Percentiles rank a stretch among this genome's conserved stretches.
Evolutionary conservation across 2,888 invertebrate genomes (phyloP).

Genomic region (Atherix ibis): DNA sequence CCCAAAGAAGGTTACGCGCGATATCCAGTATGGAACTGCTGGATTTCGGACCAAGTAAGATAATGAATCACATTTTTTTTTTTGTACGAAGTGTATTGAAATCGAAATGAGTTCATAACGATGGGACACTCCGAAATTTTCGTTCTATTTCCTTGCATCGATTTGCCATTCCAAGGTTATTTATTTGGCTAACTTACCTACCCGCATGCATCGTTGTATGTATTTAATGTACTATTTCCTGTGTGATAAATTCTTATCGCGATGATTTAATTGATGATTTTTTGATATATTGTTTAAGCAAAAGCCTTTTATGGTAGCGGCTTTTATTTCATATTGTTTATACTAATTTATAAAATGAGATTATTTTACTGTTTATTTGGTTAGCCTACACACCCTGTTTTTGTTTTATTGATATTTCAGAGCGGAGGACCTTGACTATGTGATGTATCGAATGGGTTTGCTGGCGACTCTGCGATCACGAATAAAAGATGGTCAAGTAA

Average conservation of each 20-base stretch:
- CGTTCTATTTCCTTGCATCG: background rate
- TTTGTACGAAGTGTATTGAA: no score
- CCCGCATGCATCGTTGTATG: no score
- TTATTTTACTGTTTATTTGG: background rate
- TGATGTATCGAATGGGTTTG: conserved; percentile 88
- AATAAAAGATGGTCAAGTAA: conserved; percentile 63
- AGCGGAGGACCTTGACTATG: conserved; percentile 70
- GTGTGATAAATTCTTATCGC: no score
- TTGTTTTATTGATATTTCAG: conserved; percentile 38
- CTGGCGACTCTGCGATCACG: conserved; percentile 80
- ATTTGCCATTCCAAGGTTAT: conserved; percentile 6
- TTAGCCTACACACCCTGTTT: background rate
- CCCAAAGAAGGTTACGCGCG: conserved; percentile 46
- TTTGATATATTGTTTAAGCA: no score
- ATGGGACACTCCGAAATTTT: background rate
- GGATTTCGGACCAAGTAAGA: conserved; percentile 69
- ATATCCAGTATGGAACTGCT: conserved; percentile 69
- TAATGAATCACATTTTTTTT: background rate
- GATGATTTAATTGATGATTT: no score
- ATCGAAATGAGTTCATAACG: no score
- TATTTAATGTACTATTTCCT: no score
- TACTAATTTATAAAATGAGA: no score
- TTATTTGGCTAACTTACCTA: no score
- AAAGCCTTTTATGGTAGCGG: no score
- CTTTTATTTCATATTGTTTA: no score